Percentiles rank a stretch among this genome's conserved stretches.
Conservation (phyloP, 1,140 invertebrate genomes). For the Drosophila rhopaloa region DNA sequence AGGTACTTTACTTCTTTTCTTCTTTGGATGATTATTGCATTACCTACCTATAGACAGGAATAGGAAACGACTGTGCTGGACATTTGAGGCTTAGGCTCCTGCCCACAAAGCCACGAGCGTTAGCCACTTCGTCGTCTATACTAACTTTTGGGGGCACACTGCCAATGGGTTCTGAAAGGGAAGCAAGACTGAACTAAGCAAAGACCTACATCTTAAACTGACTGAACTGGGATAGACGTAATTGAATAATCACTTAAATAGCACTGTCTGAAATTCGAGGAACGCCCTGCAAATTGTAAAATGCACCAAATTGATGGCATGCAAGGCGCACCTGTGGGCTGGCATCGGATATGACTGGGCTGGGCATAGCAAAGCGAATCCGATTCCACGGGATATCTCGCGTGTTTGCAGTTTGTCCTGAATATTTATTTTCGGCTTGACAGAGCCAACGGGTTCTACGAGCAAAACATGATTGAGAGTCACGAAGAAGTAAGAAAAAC, state of each 20-base stretch:
- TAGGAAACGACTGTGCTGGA: conserved; percentile 88
- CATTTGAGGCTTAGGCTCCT: conserved; percentile 86
- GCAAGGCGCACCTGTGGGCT: conserved; percentile 87
- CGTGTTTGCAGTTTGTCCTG: conserved; percentile 85
- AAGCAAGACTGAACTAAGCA: conserved; percentile 7
- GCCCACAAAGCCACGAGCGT: conserved; percentile 84
- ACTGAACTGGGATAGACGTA: conserved; percentile 84
- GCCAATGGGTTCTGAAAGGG: conserved; percentile 89
- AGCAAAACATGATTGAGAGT: conserved; percentile 16
- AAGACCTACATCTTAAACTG: conserved; percentile 15
- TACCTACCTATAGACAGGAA: conserved; percentile 87
- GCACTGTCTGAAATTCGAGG: conserved; percentile 13
- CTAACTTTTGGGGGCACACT: conserved; percentile 91
- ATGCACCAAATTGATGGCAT: conserved; percentile 42
- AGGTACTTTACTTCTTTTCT: too few relatives aligned
- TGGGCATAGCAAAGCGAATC: conserved; percentile 87
- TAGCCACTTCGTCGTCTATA: conserved; percentile 89
- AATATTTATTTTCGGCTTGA: conserved; percentile 88
- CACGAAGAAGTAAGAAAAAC: conserved; percentile 33
- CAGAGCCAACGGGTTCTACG: conserved; percentile 90
- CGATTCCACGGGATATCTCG: conserved; percentile 76
- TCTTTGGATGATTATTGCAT: not conserved
- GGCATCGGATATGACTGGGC: conserved; percentile 89
- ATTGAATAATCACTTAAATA: conserved; percentile 57
- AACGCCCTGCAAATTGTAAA: conserved; percentile 43